Conservation (phyloP, 1,140 invertebrate species). For the Drosophila mauritiana region DNA sequence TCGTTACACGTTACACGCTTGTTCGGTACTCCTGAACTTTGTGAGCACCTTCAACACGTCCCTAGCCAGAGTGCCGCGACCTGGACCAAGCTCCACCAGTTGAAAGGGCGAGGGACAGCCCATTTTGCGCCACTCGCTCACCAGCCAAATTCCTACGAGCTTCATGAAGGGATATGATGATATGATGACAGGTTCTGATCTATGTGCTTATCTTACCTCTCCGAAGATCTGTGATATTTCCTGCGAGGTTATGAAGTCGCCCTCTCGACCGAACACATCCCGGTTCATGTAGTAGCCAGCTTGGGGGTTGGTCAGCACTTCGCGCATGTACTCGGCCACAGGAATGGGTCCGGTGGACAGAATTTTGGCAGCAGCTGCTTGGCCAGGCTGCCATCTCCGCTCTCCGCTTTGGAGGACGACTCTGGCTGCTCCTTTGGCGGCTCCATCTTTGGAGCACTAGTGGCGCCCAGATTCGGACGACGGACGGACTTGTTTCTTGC, state of each 20-base stretch:
- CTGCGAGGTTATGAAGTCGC: constrained; percentile 98
- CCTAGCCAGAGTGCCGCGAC: no score
- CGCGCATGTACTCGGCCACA: constrained; percentile 97
- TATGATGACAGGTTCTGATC: no score
- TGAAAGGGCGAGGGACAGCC: constrained; percentile 91
- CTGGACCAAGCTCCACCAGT: constrained; percentile 96
- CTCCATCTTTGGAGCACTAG: constrained; percentile 8
- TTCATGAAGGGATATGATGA: constrained; percentile 70
- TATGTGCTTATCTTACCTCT: constrained; percentile 87
- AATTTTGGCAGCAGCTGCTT: constrained; percentile 88
- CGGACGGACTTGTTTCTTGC: constrained; percentile 78
- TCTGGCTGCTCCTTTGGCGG: neutral
- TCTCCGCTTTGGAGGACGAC: neutral
- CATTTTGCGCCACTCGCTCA: constrained; percentile 94
- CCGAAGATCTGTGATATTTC: constrained; percentile 99
- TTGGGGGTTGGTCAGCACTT: constrained; percentile 92
- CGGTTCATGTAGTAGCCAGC: constrained; percentile 94
- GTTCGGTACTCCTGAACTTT: no score
- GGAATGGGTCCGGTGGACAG: constrained; percentile 94
- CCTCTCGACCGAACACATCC: constrained; percentile 94
- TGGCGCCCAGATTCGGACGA: constrained; percentile 41
- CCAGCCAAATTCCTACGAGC: constrained; percentile 95
- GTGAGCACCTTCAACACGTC: no score
- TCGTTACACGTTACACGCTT: no score
- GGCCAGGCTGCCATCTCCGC: constrained; percentile 29